A percentile compares a stretch with the other conserved stretches of the same genome.
Conservation (phyloP, 92 coral and sea anemone genomes). For the Siderastrea radians region DNA sequence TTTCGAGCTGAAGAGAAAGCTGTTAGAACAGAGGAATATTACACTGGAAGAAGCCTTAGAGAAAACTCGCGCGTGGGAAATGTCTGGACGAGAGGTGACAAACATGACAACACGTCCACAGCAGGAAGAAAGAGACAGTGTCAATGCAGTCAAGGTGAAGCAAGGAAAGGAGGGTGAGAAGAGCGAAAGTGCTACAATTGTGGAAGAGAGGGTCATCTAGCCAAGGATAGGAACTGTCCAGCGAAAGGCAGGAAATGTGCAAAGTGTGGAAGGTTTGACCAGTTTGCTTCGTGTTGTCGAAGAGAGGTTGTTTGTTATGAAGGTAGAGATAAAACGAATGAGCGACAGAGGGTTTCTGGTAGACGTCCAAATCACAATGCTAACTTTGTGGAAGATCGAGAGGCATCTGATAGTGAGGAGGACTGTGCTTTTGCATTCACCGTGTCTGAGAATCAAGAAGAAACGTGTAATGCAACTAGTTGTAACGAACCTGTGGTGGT, state of each 20-base stretch:
- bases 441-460: background rate
- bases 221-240: too few species aligned
- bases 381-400: background rate
- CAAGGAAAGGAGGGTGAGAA: too few species aligned
- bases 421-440: background rate
- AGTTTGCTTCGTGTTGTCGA: background rate
- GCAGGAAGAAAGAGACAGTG: background rate
- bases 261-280: background rate
- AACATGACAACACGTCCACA: background rate
- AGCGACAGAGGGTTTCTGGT: background rate
- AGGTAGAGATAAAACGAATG: background rate
- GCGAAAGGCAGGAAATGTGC: background rate
- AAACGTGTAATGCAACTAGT: background rate
- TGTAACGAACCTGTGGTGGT: background rate
- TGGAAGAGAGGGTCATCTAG: too few species aligned
- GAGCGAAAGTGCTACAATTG: too few species aligned
- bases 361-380: background rate
- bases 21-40: too few species aligned
- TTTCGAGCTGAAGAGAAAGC: too few species aligned
- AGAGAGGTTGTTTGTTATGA: background rate
- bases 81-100: too few species aligned
- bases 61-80: too few species aligned
- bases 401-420: slow-evolving; percentile 5
- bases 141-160: too few species aligned
- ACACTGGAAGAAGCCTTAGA: too few species aligned